Base-by-base conservation (phyloP, 1,140 invertebrate genomes). In the Apis florea region DNA sequence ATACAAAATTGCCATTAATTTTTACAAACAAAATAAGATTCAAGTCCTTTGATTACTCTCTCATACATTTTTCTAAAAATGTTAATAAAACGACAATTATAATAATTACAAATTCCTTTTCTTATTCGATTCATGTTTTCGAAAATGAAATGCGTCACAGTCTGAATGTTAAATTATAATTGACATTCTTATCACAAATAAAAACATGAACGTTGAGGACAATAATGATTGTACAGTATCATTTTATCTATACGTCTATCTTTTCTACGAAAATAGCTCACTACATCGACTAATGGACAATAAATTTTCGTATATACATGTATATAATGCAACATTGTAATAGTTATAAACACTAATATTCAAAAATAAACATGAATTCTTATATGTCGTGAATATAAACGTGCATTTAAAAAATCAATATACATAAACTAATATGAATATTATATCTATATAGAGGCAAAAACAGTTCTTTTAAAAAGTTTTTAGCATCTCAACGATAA, bases 1-100 rank as follows among this genome's bases (percentile, higher is more conserved):
- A 31, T 59, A 66, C 4, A 71, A 82, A 78, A 82, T 78, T 54
- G 63, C n/a, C 8, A 17, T 47, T n/a, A 24, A 69, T 58, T 49
- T 17, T 59, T 9, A 11, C 19, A 2, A 26, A 76, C 49, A 21
- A 47, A 54, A 56, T 11, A 17, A 6, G 24, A 61, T 69, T 61
- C 40, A 2, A 21, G 67, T 13, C n/a, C 12, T 24, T 66, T n/a
- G 2, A 31, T 3, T 51, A 15, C 17, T 47, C n/a, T 54, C 17
- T 56, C 8, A 6, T 56, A 17, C 15, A 15, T 54, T 1, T 56
- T 17, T 56, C 1, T 56, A 13, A 26, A 31, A 24, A 40, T 6
- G 31, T 24, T 9, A 31, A n/a, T 10, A 0, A 49, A 68, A 64
- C 2, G 31, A 49, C 13, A 40, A 47, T 11, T 31, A 61, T 15